A percentile compares a stretch with the other conserved stretches of the same genome.
Conservation (phyloP, 2,113 vertebrate species). For the Dascyllus trimaculatus region DNA sequence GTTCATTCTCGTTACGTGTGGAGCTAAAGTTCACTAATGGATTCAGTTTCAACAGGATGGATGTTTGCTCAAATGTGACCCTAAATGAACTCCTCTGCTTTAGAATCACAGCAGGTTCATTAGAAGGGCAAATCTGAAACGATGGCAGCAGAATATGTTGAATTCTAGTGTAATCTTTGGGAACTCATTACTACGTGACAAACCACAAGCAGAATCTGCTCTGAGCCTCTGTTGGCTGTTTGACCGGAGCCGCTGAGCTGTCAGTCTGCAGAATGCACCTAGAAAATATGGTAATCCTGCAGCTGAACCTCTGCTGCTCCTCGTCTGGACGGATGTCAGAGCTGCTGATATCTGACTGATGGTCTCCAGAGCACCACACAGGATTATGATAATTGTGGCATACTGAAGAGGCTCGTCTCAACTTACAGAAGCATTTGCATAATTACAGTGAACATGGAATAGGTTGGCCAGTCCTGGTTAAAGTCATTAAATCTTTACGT, state of each 20-base stretch:
- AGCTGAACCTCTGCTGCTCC: slow-evolving; percentile 50
- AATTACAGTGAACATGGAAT: slow-evolving; percentile 34
- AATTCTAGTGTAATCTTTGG: slow-evolving; percentile 10
- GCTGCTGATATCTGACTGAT: slow-evolving; percentile 48
- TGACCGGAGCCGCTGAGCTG: slow-evolving; percentile 26
- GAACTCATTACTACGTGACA: slow-evolving; percentile 2
- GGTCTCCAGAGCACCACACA: slow-evolving; percentile 26
- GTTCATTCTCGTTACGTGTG: background rate
- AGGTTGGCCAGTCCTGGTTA: slow-evolving; percentile 29
- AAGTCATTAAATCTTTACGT: slow-evolving; percentile 47
- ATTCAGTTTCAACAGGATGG: background rate
- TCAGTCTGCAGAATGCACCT: slow-evolving; percentile 45
- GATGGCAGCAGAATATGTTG: background rate
- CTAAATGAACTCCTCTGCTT: background rate
- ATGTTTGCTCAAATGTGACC: background rate
- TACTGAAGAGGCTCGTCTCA: slow-evolving; percentile 17
- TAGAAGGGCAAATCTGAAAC: background rate
- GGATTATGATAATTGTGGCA: slow-evolving; percentile 73
- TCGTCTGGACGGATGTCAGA: slow-evolving; percentile 49
- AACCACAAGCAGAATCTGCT: background rate
- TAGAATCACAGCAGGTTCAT: background rate
- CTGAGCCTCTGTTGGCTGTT: slow-evolving; percentile 31
- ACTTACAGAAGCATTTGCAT: slow-evolving; percentile 55
- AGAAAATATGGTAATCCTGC: slow-evolving; percentile 67
- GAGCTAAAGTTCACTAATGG: background rate